A percentile compares a stretch with the other conserved stretches of the same genome.
Evolutionary conservation across 2,888 invertebrate genomes (phyloP).

Genomic region (Ischnura elegans): DNA sequence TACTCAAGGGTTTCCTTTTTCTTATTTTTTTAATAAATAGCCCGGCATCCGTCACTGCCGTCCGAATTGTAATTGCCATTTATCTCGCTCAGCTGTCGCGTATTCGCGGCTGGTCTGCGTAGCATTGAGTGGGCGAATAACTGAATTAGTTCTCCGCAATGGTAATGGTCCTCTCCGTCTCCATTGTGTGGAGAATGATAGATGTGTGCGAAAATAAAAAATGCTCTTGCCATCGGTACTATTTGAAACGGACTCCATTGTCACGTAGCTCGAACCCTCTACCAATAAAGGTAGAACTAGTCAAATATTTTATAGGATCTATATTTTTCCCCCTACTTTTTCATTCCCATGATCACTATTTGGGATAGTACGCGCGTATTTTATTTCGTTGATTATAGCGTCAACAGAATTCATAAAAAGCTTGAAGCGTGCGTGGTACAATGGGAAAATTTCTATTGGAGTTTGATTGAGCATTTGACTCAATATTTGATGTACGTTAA

Average conservation of each 20-base stretch:
- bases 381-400: no score
- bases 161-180: background rate
- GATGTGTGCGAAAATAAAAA: background rate
- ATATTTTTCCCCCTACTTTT: no score
- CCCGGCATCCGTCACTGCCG: background rate
- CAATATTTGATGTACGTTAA: no score
- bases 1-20: background rate
- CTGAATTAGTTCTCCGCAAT: background rate
- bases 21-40: background rate
- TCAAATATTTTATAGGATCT: background rate
- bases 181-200: background rate
- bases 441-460: no score
- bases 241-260: background rate
- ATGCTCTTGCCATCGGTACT: background rate
- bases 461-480: no score
- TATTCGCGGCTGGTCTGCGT: background rate
- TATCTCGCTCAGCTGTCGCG: background rate
- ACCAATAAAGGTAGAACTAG: no score
- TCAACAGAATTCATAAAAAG: background rate
- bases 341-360: no score
- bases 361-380: no score
- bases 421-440: no score
- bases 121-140: background rate
- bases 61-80: background rate
- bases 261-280: no score